These are phyloP conservation scores for Schizaphis graminum DNA, from an alignment of 2,888 invertebrate species.

Conservation along the genomic window DNA sequence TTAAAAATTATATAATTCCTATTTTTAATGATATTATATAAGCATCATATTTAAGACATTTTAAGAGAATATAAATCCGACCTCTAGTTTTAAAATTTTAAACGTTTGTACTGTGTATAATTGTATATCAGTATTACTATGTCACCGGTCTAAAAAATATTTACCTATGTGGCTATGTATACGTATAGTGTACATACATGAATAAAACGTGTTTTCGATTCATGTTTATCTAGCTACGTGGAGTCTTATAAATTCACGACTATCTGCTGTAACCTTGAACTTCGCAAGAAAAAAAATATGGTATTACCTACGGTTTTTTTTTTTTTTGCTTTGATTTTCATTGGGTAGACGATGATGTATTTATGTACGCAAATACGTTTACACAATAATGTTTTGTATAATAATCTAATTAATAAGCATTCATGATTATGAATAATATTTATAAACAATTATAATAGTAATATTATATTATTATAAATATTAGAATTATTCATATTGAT, in stretches of 20 bases:
- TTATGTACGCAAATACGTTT: not conserved
- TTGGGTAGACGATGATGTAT: not conserved
- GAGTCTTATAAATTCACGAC: not conserved
- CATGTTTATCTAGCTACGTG: not conserved
- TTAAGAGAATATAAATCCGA: no score
- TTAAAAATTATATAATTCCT: no score
- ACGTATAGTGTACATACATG: not conserved
- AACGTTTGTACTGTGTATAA: not conserved
- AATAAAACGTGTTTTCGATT: not conserved
- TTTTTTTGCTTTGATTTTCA: not conserved
- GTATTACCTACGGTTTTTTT: not conserved
- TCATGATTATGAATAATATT: not conserved
- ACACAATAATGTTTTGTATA: not conserved
- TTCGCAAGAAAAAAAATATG: not conserved
- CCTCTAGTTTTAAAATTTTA: not conserved
- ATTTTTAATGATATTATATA: no score
- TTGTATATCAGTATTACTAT: not conserved
- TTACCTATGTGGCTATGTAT: no score
- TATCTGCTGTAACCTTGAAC: not conserved
- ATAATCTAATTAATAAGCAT: not conserved
- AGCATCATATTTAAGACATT: no score
- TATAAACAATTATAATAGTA: not conserved
- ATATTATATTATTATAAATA: not conserved
- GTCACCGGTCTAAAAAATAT: not conserved
- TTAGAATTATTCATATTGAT: not conserved